Conservation (phyloP, 2,888 invertebrate genomes). For the Brachycybe producta region DNA sequence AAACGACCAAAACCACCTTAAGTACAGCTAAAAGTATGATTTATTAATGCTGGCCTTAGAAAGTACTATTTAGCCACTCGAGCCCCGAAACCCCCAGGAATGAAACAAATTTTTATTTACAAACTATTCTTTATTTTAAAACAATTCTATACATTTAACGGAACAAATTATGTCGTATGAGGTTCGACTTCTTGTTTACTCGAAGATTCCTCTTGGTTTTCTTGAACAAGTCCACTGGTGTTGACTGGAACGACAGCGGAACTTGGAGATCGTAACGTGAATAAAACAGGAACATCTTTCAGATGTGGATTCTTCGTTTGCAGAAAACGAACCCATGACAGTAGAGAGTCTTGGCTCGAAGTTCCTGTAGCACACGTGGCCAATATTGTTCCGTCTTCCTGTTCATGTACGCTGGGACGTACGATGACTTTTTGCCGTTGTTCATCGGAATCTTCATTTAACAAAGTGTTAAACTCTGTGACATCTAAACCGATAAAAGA, state of each 20-base stretch:
- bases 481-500: constrained; percentile 1
- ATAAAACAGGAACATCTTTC: constrained; percentile 64
- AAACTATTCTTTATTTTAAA: no score
- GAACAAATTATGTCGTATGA: no score
- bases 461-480: constrained; percentile 48
- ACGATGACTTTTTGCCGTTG: constrained; percentile 28
- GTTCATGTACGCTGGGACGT: constrained; percentile 68
- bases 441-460: constrained; percentile 25
- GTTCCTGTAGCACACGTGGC: constrained; percentile 83
- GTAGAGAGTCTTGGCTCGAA: constrained; percentile 73
- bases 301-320: constrained; percentile 61
- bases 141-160: no score
- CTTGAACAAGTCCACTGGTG: not conserved
- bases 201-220: no score
- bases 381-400: constrained; percentile 79
- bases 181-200: no score
- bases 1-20: no score
- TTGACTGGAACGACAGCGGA: constrained; percentile 28
- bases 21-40: no score
- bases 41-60: no score
- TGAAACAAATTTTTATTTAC: no score
- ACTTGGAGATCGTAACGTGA: constrained; percentile 56
- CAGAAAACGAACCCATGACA: constrained; percentile 79
- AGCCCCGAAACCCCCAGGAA: no score
- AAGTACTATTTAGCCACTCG: no score